These are phyloP conservation scores for Naja naja DNA, from an alignment of 2,113 vertebrate genomes.

Conservation along the genomic window DNA sequence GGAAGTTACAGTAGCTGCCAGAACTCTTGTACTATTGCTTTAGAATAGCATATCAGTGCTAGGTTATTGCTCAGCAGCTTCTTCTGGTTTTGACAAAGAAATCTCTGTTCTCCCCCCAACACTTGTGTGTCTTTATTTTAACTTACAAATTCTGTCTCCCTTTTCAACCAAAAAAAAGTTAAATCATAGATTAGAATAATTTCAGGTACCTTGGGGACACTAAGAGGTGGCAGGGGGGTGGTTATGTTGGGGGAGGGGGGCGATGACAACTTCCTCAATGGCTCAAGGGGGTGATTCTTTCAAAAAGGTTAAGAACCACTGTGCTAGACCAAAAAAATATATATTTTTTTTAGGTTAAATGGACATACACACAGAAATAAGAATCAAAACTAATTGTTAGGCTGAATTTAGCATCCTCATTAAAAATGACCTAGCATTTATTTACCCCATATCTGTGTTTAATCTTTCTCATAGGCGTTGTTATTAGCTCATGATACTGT, in stretches of 20 bases:
- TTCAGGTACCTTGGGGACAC: too few relatives aligned
- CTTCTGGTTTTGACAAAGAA: neutral
- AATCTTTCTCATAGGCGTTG: conserved; percentile 76
- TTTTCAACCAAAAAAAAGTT: neutral
- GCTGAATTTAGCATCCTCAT: neutral
- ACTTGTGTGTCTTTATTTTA: neutral
- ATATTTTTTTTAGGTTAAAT: neutral
- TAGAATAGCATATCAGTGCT: neutral
- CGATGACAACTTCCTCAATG: too few relatives aligned
- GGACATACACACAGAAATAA: neutral
- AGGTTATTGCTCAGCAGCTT: neutral
- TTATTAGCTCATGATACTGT: conserved; percentile 89
- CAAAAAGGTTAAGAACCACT: too few relatives aligned
- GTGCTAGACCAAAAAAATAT: neutral
- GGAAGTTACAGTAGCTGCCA: neutral
- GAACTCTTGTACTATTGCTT: neutral
- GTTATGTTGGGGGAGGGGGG: too few relatives aligned
- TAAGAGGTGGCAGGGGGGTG: too few relatives aligned
- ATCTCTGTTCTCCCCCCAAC: neutral
- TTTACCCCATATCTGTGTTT: neutral
- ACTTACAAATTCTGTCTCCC: neutral
- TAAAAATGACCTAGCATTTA: neutral
- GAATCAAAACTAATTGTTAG: neutral
- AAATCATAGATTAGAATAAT: neutral
- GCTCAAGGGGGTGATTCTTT: too few relatives aligned